Evolutionary conservation across 2,113 vertebrate genomes (phyloP).

Genomic region (Mobula birostris): DNA sequence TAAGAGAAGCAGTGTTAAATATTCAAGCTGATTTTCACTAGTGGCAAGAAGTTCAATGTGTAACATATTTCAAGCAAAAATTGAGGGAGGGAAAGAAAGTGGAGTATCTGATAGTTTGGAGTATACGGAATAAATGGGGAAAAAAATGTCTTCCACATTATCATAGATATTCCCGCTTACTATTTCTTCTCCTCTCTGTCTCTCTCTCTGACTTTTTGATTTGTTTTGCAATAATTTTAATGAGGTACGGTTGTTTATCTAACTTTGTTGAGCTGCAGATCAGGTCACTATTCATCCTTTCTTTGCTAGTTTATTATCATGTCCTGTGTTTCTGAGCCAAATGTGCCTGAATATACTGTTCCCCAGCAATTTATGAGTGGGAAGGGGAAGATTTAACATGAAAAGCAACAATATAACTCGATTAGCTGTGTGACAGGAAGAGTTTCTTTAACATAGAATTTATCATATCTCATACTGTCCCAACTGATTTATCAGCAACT

Average conservation of each 20-base stretch:
- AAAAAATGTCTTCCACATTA: not conserved
- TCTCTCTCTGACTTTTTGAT: not conserved
- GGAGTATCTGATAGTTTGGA: no score
- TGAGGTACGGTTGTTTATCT: not conserved
- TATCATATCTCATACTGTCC: not conserved
- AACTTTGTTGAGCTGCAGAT: not conserved
- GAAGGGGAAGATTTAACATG: no score
- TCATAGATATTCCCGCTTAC: not conserved
- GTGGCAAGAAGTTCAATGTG: not conserved
- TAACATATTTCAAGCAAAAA: no score
- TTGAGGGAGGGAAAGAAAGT: no score
- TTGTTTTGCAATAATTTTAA: not conserved
- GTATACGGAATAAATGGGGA: no score
- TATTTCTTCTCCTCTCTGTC: no score
- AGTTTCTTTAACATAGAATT: not conserved
- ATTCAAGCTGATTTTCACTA: not conserved
- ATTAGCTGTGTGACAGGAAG: not conserved
- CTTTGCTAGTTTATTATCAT: not conserved
- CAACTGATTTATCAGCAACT: not conserved
- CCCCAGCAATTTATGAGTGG: not conserved
- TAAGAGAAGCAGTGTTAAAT: not conserved
- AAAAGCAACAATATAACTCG: no score
- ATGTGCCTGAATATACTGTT: not conserved
- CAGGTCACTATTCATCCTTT: not conserved
- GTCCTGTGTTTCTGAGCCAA: not conserved